Conservation (phyloP, 2,888 invertebrate genomes). For the Cepaea hortensis region DNA sequence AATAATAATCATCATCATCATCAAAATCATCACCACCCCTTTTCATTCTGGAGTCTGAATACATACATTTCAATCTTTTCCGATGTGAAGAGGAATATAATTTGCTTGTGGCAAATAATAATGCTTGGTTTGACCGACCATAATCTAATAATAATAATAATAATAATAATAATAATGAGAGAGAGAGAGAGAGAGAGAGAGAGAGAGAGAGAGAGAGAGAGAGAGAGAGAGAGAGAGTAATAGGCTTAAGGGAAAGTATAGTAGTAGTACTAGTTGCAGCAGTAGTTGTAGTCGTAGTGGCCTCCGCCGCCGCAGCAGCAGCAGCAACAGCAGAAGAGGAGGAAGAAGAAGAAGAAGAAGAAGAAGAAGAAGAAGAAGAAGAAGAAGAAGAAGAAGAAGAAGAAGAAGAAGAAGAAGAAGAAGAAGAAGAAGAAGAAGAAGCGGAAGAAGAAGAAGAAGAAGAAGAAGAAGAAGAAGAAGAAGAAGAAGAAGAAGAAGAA, state of each 20-base stretch:
- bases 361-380: not conserved
- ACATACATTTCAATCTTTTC: too few relatives aligned
- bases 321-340: not conserved
- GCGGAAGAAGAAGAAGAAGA: constrained; percentile 2
- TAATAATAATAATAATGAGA: not conserved
- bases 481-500: too few relatives aligned
- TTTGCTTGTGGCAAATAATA: too few relatives aligned
- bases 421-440: not conserved
- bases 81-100: too few relatives aligned
- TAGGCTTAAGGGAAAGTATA: too few relatives aligned
- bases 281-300: not conserved
- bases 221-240: too few relatives aligned
- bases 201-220: not conserved
- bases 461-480: constrained; percentile 36
- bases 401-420: not conserved
- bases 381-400: not conserved
- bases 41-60: too few relatives aligned
- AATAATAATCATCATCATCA: too few relatives aligned
- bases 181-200: constrained; percentile 12
- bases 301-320: too few relatives aligned
- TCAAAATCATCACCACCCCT: too few relatives aligned
- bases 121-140: too few relatives aligned
- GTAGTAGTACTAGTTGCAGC: not conserved
- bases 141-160: too few relatives aligned
- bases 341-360: not conserved